Base-by-base conservation (phyloP, 2,888 invertebrate species). In the Tromatobia lineatoria region DNA sequence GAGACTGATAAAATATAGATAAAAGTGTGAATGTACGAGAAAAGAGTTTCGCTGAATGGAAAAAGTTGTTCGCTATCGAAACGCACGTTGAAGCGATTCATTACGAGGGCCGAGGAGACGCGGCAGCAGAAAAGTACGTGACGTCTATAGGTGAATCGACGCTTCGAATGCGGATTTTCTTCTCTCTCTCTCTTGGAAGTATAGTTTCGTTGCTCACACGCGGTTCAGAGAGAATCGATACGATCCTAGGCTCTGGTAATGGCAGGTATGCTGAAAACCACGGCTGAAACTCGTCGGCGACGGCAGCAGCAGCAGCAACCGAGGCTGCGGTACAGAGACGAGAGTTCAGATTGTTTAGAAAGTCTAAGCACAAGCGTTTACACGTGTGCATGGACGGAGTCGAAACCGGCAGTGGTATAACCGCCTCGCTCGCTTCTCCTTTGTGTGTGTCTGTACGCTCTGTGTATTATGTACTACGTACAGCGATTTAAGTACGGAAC, bases 321-420 rank as follows among this genome's bases (percentile, higher is more conserved):
- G 73, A 79, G 69, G 52, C 78, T 82, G 76, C 54, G 54, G 47
- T 61, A 74, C 61, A 34, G 20, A 38, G 76, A 74, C 76, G 82
- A 73, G 74, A 79, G 82, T 79, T 83, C 69, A 75, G 82, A 83
- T 83, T 80, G 80, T 85, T 85, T 85, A 85, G 85, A 85, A 85
- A 85, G 85, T 85, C 75, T 81, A 34, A 59, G 81, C 73, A 47
- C 57, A 67, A n/a, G 67, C 66, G 61, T 66, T 50, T 52, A 77
- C 75, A 64, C 74, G 64, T 70, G 57, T 64, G 23, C 59, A 77
- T 45, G 25, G 11, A 50, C 25, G 13, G 18, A 34, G 47, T 25
- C 4, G 57, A 34, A 25, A 23, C 64, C 2, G 23, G 34, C 20
- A 64, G 11, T 38, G 20, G 34, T 54, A 47, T 6, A 50, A 7